These are phyloP conservation scores for Micropoecilia bifurca DNA, from an alignment of 2,797 vertebrate genomes.

Conservation along the genomic window DNA sequence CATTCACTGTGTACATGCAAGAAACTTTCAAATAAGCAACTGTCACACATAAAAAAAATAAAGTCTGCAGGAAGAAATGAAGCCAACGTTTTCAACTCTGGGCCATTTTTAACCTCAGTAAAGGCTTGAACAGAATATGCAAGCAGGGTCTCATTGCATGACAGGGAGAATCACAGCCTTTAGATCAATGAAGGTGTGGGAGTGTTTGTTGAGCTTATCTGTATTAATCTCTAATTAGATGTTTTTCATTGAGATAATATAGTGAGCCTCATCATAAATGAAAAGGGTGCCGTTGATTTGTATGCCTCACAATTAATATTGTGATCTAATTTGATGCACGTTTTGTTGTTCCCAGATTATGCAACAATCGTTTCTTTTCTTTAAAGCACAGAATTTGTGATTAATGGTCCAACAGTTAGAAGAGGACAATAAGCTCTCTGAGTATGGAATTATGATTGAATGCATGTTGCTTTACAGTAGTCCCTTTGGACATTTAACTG, in stretches of 20 bases:
- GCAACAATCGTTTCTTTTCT: neutral
- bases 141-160: constrained; percentile 8
- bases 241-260: constrained; percentile 49
- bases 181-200: constrained; percentile 54
- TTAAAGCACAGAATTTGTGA: constrained; percentile 2
- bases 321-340: constrained; percentile 44
- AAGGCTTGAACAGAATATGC: constrained; percentile 1
- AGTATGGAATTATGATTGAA: constrained; percentile 1
- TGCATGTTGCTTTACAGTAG: constrained; percentile 9
- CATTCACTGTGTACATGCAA: neutral
- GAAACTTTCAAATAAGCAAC: neutral
- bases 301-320: constrained; percentile 49
- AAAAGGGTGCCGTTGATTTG: constrained; percentile 45
- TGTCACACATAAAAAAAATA: neutral
- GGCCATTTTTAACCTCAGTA: neutral
- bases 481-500: constrained; percentile 10
- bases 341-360: constrained; percentile 36
- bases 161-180: constrained; percentile 50
- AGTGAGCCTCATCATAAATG: constrained; percentile 58
- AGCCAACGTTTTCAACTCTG: constrained; percentile 17
- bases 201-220: constrained; percentile 65
- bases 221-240: constrained; percentile 70
- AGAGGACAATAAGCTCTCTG: neutral
- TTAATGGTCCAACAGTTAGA: constrained; percentile 42
- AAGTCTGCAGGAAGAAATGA: constrained; percentile 18